A percentile compares a stretch with the other conserved stretches of the same genome.
Evolutionary conservation across 2,113 vertebrate genomes (phyloP).

Genomic region (Bubo bubo): DNA sequence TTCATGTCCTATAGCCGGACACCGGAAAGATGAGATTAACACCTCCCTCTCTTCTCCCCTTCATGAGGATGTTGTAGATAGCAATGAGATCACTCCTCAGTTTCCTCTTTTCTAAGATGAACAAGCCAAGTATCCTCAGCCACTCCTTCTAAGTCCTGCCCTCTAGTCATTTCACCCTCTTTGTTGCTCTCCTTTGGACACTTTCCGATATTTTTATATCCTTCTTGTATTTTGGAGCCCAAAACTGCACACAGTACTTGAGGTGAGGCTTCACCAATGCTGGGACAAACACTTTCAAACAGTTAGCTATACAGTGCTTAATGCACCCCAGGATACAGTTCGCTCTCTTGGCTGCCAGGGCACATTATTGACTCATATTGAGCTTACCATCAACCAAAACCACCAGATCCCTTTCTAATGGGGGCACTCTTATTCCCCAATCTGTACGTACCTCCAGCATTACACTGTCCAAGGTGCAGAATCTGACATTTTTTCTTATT

Average conservation of each 20-base stretch:
- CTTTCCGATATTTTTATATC: neutral
- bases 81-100: neutral
- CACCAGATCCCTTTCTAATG: neutral
- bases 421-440: neutral
- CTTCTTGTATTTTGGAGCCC: neutral
- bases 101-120: neutral
- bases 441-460: accelerated
- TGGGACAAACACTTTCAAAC: neutral
- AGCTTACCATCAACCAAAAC: neutral
- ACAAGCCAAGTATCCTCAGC: neutral
- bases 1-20: neutral
- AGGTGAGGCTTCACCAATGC: neutral
- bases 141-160: neutral
- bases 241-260: neutral
- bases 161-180: neutral
- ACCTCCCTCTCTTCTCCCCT: neutral
- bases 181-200: neutral
- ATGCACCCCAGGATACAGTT: neutral
- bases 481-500: neutral
- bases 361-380: neutral
- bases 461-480: neutral
- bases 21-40: neutral
- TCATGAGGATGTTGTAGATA: neutral
- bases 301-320: neutral
- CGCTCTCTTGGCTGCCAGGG: neutral